Conservation (phyloP, 2,797 vertebrate species). For the Euthynnus affinis region DNA sequence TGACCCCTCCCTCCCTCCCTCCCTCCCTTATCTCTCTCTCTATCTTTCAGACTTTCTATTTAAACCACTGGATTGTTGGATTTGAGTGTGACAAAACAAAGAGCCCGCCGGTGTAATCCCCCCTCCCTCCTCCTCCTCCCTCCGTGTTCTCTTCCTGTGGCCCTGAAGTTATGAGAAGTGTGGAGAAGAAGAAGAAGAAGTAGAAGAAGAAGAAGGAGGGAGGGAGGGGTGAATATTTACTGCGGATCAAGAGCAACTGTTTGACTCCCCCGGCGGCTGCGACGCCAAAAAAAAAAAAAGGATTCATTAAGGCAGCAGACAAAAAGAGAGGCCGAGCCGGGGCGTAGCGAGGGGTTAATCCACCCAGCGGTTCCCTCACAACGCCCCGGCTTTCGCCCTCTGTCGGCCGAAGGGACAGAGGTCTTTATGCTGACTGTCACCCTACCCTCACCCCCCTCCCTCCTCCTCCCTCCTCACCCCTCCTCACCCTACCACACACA, state of each 20-base stretch:
- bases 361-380: conserved; percentile 43
- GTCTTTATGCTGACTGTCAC: conserved; percentile 76
- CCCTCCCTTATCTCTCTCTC: background rate
- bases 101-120: conserved; percentile 51
- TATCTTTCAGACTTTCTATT: conserved; percentile 40
- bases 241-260: conserved; percentile 66
- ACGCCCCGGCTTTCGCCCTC: conserved; percentile 70
- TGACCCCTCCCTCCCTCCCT: background rate
- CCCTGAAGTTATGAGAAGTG: conserved; percentile 49
- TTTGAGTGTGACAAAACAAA: conserved; percentile 54
- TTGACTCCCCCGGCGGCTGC: conserved; percentile 72
- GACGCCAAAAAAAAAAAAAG: too few species aligned
- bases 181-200: too few species aligned
- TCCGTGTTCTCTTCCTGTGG: conserved; percentile 36
- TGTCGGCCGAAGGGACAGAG: conserved; percentile 85
- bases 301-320: conserved; percentile 72
- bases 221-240: conserved; percentile 45
- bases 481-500: too few species aligned
- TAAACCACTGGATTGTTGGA: conserved; percentile 48
- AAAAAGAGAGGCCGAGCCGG: conserved; percentile 61
- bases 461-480: too few species aligned
- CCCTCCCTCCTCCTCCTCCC: too few species aligned
- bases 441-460: conserved; percentile 58
- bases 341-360: conserved; percentile 71
- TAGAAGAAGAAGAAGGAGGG: too few species aligned